Base-by-base conservation (phyloP, 2,113 vertebrate species). In the Condylura cristata region DNA sequence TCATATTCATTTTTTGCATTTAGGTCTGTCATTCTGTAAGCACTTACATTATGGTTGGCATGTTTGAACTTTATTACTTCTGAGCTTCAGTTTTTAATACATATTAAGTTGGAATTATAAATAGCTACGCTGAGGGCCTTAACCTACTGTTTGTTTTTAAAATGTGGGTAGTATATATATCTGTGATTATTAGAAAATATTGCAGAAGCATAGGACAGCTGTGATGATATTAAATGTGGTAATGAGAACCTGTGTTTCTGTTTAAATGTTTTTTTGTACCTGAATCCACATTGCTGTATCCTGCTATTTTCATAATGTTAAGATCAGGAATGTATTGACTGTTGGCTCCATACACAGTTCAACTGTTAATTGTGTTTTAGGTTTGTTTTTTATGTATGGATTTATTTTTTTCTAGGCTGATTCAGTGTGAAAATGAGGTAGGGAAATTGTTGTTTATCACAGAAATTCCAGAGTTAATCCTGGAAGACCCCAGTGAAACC, bases 391-490 rank as follows among this genome's bases (percentile, higher is more conserved):
- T 58, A 97, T 78, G 48, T 79, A 4, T 94, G 60, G 37, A 92
- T 95, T 96, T 86, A 94, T 92, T 96, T 66, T 96, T 87, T 84
- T 96, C 75, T 98, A 99, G 99, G 95, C 98, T 99, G 95, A 99
- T 99, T 97, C 99, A 99, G 95, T 99, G 98, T 98, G 98, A 98
- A 93, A 98, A 98, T 75, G 98, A 98, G 56, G 99, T 99, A 72
- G 99, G 99, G 84, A 98, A 99, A 97, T 98, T 99, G 79, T 83
- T 99, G 95, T 99, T 99, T 98, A 94, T 99, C 98, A 99, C 99
- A 2, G 99, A 99, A 97, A 99, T 99, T 95, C 99, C 99, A 0
- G 99, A 99, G 97, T 97, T 99, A 94, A 98, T 99, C 92, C 98
- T 99, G 56, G 99, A 99, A 90, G 99, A 99, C 93, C 98, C 99